These are phyloP conservation scores for Rhopalosiphum maidis DNA, from an alignment of 1,140 invertebrate genomes.

Conservation along the genomic window DNA sequence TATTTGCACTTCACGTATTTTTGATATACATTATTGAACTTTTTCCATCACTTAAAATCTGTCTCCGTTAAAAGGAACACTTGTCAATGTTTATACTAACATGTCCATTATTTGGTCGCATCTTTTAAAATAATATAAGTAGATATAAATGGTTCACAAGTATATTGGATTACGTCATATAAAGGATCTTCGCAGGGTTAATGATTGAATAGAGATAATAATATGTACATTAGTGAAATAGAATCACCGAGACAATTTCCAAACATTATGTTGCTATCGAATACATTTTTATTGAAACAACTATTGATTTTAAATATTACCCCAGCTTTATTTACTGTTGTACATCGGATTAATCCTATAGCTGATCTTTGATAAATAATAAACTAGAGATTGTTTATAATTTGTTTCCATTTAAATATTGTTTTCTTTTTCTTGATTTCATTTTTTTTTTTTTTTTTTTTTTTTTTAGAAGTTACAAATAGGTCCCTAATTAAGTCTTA, in stretches of 20 bases:
- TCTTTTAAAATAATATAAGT: neutral
- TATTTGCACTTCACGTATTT: too few relatives aligned
- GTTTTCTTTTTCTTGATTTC: too few relatives aligned
- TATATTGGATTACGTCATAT: neutral
- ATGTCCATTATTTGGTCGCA: neutral
- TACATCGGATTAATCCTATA: neutral
- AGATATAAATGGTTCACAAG: neutral
- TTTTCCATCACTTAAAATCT: neutral
- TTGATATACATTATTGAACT: too few relatives aligned
- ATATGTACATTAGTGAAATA: neutral
- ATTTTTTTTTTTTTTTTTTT: too few relatives aligned
- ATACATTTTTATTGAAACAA: neutral
- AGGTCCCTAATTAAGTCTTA: too few relatives aligned
- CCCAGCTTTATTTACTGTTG: neutral
- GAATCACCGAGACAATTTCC: neutral
- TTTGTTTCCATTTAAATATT: too few relatives aligned
- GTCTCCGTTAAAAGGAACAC: neutral
- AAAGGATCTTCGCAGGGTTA: neutral
- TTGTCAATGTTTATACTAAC: neutral
- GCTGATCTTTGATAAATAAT: neutral
- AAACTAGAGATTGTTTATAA: too few relatives aligned
- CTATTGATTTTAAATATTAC: neutral
- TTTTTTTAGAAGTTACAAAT: too few relatives aligned
- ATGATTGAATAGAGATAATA: neutral
- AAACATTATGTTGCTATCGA: neutral